Percentiles rank a stretch among this genome's conserved stretches.
Conservation (phyloP, 2,888 invertebrate species). For the Sinohyriopsis cumingii region DNA sequence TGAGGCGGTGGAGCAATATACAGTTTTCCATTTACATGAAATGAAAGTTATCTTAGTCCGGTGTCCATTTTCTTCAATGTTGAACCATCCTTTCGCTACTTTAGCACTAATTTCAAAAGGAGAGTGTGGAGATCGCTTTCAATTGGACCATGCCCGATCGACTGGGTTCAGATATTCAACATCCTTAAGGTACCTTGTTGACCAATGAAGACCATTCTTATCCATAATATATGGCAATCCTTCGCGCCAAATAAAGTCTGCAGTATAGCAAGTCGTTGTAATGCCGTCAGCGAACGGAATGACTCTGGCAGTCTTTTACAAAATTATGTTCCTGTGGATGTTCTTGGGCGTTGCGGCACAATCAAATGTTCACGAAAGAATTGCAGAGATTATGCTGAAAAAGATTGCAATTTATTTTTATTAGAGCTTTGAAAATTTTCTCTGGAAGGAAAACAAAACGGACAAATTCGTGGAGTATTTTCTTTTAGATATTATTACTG, state of each 20-base stretch:
- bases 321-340: conserved; percentile 34
- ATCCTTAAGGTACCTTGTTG: conserved; percentile 5
- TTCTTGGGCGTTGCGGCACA: conserved; percentile 39
- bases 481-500: conserved; percentile 51
- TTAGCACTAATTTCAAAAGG: background rate
- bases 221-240: conserved; percentile 8
- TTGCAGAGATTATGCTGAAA: conserved; percentile 17
- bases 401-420: conserved; percentile 52
- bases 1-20: no score
- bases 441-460: conserved; percentile 62
- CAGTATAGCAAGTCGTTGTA: conserved; percentile 45
- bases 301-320: conserved; percentile 27
- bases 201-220: background rate
- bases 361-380: background rate
- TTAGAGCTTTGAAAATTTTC: conserved; percentile 61
- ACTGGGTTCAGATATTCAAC: conserved; percentile 9
- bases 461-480: conserved; percentile 61
- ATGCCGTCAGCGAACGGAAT: conserved; percentile 32
- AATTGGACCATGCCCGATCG: conserved; percentile 18
- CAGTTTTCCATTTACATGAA: no score
- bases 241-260: conserved; percentile 22
- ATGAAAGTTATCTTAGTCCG: background rate
- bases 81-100: conserved; percentile 1
- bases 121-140: conserved; percentile 5
- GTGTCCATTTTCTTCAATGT: background rate